These are phyloP conservation scores for Papilio dardanus DNA, from an alignment of 1,140 invertebrate genomes.

Conservation along the genomic window DNA sequence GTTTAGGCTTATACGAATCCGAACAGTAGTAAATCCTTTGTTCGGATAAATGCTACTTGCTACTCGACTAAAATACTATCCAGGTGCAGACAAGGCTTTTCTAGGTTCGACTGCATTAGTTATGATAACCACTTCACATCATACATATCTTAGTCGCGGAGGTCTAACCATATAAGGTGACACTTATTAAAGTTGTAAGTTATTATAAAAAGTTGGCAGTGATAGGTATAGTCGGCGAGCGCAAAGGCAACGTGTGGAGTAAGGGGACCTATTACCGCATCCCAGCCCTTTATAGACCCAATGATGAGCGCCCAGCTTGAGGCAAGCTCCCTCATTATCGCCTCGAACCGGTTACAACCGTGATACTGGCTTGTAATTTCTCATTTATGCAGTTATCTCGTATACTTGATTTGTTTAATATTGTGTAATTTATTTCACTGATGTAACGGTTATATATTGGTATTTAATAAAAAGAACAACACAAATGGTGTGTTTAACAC, in stretches of 20 bases:
- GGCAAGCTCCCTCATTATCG: constrained; percentile 14
- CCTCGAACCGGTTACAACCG: constrained; percentile 12
- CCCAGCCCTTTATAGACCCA: constrained; percentile 16
- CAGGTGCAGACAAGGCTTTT: no score
- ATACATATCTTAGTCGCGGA: neutral
- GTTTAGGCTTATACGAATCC: no score
- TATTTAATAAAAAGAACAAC: no score
- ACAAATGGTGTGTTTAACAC: no score
- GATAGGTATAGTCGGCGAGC: neutral
- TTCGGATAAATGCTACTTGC: no score
- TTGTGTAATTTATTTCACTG: neutral
- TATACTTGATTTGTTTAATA: neutral
- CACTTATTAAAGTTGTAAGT: constrained; percentile 4
- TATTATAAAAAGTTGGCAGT: neutral
- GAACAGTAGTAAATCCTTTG: no score
- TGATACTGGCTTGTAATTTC: constrained; percentile 3
- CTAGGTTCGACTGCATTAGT: no score
- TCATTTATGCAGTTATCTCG: constrained; percentile 3
- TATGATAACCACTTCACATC: neutral
- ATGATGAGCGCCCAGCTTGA: constrained; percentile 9
- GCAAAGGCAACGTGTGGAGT: neutral
- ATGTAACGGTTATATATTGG: constrained; percentile 14
- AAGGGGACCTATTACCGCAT: constrained; percentile 12
- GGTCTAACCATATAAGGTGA: neutral
- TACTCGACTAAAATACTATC: no score